phyloP scores from a whole-genome alignment of 2,888 invertebrate species.

The Cerastis rubricosa region DNA sequence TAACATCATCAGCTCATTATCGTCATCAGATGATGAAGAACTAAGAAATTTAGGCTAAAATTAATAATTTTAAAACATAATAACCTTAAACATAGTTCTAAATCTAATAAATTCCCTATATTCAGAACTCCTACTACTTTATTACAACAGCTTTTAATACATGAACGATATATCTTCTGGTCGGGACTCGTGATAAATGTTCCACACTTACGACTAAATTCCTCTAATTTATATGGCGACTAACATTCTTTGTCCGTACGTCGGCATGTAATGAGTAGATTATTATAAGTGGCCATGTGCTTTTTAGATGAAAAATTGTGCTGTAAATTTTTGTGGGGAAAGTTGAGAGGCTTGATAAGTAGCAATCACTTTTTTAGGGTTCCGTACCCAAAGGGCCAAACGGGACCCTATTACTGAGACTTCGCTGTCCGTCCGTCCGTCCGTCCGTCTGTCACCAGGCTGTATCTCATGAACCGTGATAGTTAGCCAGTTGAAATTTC shows the following conservation, averaged over 20 bases:
- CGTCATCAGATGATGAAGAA: too few relatives aligned
- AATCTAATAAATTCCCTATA: constrained; percentile 29
- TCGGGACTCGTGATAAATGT: constrained; percentile 42
- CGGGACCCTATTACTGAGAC: too few relatives aligned
- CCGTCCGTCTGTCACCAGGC: too few relatives aligned
- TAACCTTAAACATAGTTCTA: background rate
- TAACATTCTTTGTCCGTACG: constrained; percentile 36
- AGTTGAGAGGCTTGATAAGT: background rate
- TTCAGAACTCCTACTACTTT: constrained; percentile 11
- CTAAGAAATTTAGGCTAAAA: background rate
- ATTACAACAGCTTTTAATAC: constrained; percentile 46
- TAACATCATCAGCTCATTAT: too few relatives aligned
- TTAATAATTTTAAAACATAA: background rate
- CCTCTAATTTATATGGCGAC: constrained; percentile 49
- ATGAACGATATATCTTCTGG: constrained; percentile 46
- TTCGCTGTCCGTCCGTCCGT: too few relatives aligned
- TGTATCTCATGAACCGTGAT: too few relatives aligned
- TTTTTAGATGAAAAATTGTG: background rate
- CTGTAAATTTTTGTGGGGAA: background rate
- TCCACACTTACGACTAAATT: constrained; percentile 49
- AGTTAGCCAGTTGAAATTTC: too few relatives aligned
- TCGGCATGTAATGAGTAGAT: constrained; percentile 34
- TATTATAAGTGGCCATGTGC: constrained; percentile 40
- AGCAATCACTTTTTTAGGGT: too few relatives aligned
- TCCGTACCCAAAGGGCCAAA: too few relatives aligned